Base-by-base conservation (phyloP, 2,888 invertebrate species). In the Oscheius myriophilus region DNA sequence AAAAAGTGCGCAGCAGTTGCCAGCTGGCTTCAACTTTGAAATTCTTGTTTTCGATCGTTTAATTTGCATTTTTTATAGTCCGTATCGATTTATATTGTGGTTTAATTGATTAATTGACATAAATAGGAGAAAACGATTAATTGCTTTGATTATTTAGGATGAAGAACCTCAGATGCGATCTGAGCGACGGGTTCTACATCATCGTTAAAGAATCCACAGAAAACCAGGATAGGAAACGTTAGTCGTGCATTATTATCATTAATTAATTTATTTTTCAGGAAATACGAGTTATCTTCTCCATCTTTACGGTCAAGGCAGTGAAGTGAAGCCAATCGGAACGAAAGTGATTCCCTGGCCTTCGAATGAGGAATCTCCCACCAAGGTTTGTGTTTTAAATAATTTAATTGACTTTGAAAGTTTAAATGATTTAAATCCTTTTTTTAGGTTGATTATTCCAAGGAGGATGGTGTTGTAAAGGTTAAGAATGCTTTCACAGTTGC, bases 331-430 rank as follows among this genome's bases (percentile, higher is more conserved):
- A 9, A 23, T 63, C 18, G 63, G 52, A 11, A 63, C 39, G 12
- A 63, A 63, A 21, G 11, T 25, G 42, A 45, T 63, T 18, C 53
- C 63, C 23, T 63, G 63, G 63, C 63, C 63, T 21, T 52, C 63
- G 16, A 63, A 63, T 63, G 54, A 53, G 11, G 63, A 53, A 23
- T 21, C 53, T 3, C 63, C 63, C 7, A 43, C 52, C 7, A 42
- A 63, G 54, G 63, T 63, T 21, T 18, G 25, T 18, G 9, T 59
- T 23, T 46, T 18, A n/a, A n/a, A n/a, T n/a, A n/a, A n/a, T n/a
- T n/a, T n/a, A n/a, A n/a, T n/a, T n/a, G n/a, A n/a, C n/a, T n/a
- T n/a, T n/a, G n/a, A n/a, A n/a, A n/a, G n/a, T n/a, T n/a, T n/a
- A n/a, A n/a, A n/a, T n/a, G n/a, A n/a, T n/a, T n/a, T n/a, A n/a